A percentile compares a stretch with the other conserved stretches of the same genome.
These are phyloP conservation scores for Apis dorsata DNA, from an alignment of 1,140 invertebrate genomes.

Conservation along the genomic window DNA sequence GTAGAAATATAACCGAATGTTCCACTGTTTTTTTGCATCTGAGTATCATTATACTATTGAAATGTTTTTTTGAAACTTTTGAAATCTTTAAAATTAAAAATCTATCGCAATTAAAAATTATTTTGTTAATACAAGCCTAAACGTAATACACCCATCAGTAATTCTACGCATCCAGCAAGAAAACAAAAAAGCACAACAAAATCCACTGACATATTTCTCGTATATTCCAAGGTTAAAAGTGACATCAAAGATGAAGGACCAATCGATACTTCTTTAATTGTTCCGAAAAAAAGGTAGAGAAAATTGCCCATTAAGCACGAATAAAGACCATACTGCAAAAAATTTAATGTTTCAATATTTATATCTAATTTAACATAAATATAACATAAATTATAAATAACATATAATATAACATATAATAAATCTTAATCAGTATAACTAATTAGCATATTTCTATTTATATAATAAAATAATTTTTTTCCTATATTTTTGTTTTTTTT, in stretches of 20 bases:
- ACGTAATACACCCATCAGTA: conserved; percentile 88
- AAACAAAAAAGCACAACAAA: conserved; percentile 91
- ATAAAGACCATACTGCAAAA: conserved; percentile 86
- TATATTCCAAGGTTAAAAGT: conserved; percentile 88
- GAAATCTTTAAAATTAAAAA: background rate
- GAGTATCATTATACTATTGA: background rate
- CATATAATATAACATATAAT: background rate
- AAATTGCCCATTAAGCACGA: conserved; percentile 88
- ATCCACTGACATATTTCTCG: conserved; percentile 84
- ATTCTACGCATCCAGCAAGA: conserved; percentile 87
- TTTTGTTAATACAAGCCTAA: conserved; percentile 81
- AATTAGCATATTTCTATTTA: no score
- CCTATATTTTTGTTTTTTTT: no score
- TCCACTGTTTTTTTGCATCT: background rate
- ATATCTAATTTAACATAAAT: background rate
- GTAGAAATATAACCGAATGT: background rate
- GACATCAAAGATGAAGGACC: conserved; percentile 94
- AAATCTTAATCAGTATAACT: background rate
- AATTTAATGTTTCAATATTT: conserved; percentile 2
- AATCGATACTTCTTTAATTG: conserved; percentile 94
- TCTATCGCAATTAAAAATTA: conserved; percentile 1
- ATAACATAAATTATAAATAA: background rate
- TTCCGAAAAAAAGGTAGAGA: conserved; percentile 93
- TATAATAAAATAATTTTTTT: no score
- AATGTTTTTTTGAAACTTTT: background rate